Evolutionary conservation across 2,113 vertebrate species (phyloP).

Genomic region (Puma concolor): DNA sequence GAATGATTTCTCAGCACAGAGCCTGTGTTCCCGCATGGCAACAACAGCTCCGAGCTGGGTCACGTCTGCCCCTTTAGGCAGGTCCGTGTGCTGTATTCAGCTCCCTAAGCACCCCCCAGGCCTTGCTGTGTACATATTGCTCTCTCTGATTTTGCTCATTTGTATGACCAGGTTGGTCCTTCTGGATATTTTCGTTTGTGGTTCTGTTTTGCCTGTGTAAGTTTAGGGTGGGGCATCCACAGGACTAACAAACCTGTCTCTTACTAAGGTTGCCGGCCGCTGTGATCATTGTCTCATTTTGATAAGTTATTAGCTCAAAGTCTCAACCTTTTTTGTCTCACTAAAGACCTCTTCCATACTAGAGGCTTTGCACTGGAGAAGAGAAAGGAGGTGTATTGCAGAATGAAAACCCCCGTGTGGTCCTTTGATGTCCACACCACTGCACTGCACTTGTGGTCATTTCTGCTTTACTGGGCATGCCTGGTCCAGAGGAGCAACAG

Average conservation of each 20-base stretch:
- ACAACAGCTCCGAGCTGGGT: background rate
- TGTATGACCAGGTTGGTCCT: background rate
- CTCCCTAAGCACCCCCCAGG: background rate
- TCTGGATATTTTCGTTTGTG: background rate
- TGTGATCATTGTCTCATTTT: background rate
- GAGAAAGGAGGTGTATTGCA: background rate
- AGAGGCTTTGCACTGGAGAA: background rate
- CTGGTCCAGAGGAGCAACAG: background rate
- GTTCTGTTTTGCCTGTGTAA: background rate
- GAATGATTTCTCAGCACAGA: background rate
- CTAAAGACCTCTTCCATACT: background rate
- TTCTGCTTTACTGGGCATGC: background rate
- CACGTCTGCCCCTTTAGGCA: background rate
- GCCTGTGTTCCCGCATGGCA: background rate
- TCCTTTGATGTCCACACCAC: background rate
- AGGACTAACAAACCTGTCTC: background rate
- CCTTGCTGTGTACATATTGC: accelerated
- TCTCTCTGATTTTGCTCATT: background rate
- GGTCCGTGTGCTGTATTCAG: background rate
- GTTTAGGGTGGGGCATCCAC: background rate
- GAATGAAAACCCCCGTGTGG: background rate
- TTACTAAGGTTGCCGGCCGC: background rate
- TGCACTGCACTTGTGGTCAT: accelerated
- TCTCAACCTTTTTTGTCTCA: background rate
- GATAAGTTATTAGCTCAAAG: background rate